Percentiles rank a stretch among this genome's conserved stretches.
Evolutionary conservation across 2,888 invertebrate genomes (phyloP).

Genomic region (Hoplodrina ambigua): DNA sequence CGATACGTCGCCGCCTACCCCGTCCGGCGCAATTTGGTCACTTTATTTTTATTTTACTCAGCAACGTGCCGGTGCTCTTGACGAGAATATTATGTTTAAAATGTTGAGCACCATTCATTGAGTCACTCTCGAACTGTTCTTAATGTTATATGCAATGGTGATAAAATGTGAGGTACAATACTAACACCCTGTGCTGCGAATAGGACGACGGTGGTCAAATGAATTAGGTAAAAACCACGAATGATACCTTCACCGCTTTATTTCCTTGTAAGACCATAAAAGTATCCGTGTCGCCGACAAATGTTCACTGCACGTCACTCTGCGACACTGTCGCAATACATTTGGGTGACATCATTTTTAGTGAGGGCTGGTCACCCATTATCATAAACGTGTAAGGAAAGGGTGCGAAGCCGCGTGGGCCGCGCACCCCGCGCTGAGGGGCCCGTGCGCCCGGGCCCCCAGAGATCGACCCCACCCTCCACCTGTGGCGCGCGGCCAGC

Average conservation of each 20-base stretch:
- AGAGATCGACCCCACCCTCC: constrained; percentile 43
- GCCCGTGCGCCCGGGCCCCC: background rate
- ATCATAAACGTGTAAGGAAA: constrained; percentile 44
- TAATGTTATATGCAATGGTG: no score
- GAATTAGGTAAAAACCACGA: constrained; percentile 3
- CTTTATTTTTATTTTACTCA: no score
- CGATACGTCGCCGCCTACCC: constrained; percentile 17
- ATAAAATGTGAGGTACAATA: no score
- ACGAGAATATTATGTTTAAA: no score
- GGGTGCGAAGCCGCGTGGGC: constrained; percentile 23
- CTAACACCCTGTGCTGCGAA: no score
- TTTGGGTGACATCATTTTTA: constrained; percentile 52
- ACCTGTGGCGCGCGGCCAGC: constrained; percentile 69
- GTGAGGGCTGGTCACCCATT: constrained; percentile 35
- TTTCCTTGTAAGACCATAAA: constrained; percentile 10
- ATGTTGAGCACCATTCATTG: no score
- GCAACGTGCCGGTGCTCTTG: no score
- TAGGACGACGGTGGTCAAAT: background rate
- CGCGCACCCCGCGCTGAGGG: background rate
- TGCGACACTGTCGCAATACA: constrained; percentile 29
- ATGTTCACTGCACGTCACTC: constrained; percentile 2
- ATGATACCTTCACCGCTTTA: background rate
- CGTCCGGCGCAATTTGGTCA: constrained; percentile 32
- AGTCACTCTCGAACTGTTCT: no score
- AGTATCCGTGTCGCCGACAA: background rate